Evolutionary conservation across 2,113 vertebrate species (phyloP).

Genomic region (Pollimyrus isidori): DNA sequence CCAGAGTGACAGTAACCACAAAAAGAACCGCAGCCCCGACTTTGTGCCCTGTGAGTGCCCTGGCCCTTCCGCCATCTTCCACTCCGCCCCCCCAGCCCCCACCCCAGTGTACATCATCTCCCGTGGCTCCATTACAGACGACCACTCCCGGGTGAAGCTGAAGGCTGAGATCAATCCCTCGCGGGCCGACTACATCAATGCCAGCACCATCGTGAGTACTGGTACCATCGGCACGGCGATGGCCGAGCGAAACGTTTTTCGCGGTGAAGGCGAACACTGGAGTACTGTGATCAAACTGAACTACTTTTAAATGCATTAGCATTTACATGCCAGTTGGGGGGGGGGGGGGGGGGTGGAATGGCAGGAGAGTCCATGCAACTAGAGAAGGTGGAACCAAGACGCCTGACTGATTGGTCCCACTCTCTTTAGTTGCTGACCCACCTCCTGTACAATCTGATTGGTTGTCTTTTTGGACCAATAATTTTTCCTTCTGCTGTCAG

Average conservation of each 20-base stretch:
- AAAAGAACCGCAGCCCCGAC: conserved; percentile 87
- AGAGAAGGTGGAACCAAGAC: too few relatives aligned
- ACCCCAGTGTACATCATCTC: not conserved
- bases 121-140: conserved; percentile 59
- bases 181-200: conserved; percentile 90
- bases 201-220: conserved; percentile 80
- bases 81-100: not conserved
- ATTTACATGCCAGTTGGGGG: not conserved
- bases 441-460: too few relatives aligned
- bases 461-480: too few relatives aligned
- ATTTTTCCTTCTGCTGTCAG: too few relatives aligned
- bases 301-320: not conserved
- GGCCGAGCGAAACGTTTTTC: not conserved
- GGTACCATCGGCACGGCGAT: not conserved
- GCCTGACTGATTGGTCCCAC: too few relatives aligned
- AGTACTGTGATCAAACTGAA: not conserved
- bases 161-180: conserved; percentile 83
- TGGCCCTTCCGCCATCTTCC: not conserved
- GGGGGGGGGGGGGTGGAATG: not conserved
- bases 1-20: conserved; percentile 71
- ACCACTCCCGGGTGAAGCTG: conserved; percentile 86
- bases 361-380: not conserved
- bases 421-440: too few relatives aligned
- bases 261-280: not conserved
- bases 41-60: conserved; percentile 81